Base-by-base conservation (phyloP, 2,888 invertebrate species). In the Ichneumoninae sp. region DNA sequence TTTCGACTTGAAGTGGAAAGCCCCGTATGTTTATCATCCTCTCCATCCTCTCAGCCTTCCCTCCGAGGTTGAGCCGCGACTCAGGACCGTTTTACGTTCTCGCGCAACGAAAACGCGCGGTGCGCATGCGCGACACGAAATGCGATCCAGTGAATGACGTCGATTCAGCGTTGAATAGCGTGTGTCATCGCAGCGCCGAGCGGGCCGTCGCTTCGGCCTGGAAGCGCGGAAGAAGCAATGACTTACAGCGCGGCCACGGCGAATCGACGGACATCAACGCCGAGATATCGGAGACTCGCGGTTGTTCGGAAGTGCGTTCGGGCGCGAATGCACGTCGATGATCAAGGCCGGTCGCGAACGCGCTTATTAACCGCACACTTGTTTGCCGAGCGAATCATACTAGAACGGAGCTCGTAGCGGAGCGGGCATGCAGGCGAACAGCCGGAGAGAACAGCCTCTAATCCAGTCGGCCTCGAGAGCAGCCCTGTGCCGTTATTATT, bases 381-480 rank as follows among this genome's bases (percentile, higher is more conserved):
- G 65, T 66, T 70, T 75, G 22, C 47, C n/a, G 80, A 76, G 71
- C 73, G 22, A 57, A 26, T n/a, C 16, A 26, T 50, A 26, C 40
- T 78, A 83, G 87, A 87, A 74, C 85, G 77, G 40, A 44, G 60
- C 47, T 16, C 22, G 65, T 84, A 47, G 30, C 82, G 86, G 84
- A 83, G 87, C 85, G 83, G 83, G 44, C 57, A 54, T 54, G 84
- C 81, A 63, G 40, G 71, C 83, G 22, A 30, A 65, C 26, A 76
- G 70, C 54, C 30, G 26, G 40, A 75, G 69, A 47, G 76, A 69
- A 33, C 70, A 63, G 71, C 77, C 86, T 87, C 88, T 88, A 90
- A 90, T 89, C 89, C 87, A 87, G 90, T 88, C 90, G 91, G 88
- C 91, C 91, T 91, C 91, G 91, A 90, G 91, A 91, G 89, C 88